phyloP scores from a whole-genome alignment of 2,113 vertebrate genomes.

The Anhinga rufa region DNA sequence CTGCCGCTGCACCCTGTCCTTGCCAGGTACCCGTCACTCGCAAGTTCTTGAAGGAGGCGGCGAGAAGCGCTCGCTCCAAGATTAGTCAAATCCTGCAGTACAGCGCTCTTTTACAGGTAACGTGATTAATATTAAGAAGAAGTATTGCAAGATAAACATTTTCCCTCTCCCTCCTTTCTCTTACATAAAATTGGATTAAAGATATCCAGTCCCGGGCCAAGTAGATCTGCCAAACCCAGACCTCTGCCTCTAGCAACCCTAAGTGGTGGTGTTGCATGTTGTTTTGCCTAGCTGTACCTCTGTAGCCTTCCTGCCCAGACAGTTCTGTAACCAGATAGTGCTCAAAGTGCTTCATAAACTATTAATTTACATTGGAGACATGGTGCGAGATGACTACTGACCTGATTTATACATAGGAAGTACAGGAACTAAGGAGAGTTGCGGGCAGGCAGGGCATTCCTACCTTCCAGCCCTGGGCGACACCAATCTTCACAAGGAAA shows the following conservation, averaged over 20 bases:
- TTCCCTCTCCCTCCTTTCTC: neutral
- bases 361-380: neutral
- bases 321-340: neutral
- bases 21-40: fast-evolving
- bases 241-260: neutral
- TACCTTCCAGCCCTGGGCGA: neutral
- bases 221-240: neutral
- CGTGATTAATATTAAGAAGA: neutral
- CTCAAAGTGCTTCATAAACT: neutral
- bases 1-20: neutral
- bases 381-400: neutral
- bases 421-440: neutral
- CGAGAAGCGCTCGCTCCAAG: fast-evolving
- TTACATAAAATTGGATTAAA: neutral
- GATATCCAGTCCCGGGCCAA: neutral
- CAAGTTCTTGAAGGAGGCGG: neutral
- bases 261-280: neutral
- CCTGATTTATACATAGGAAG: neutral
- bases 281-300: neutral
- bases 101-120: fast-evolving
- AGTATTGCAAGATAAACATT: neutral
- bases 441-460: neutral
- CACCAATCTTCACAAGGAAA: neutral
- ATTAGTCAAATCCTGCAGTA: neutral
- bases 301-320: neutral